These are phyloP conservation scores for Heterotis niloticus DNA, from an alignment of 2,113 vertebrate species.

Conservation along the genomic window DNA sequence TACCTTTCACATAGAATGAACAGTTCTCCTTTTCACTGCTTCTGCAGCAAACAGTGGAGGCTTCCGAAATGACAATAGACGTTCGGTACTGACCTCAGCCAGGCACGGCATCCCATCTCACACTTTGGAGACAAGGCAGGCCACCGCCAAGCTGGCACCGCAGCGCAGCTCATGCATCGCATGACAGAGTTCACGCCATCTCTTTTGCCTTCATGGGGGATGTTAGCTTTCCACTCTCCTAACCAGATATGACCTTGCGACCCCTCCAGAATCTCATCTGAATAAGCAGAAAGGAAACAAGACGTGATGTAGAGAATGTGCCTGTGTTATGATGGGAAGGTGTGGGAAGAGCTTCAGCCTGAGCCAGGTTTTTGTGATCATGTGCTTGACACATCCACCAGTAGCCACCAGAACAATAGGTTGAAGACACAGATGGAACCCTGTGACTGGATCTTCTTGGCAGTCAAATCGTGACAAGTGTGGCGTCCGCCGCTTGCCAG, in stretches of 20 bases:
- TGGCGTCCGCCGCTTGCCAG: conserved; percentile 66
- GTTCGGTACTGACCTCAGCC: conserved; percentile 70
- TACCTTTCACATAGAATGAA: conserved; percentile 31
- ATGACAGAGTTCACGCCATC: conserved; percentile 52
- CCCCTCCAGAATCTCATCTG: conserved; percentile 67
- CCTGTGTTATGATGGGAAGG: conserved; percentile 67
- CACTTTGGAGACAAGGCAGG: conserved; percentile 45
- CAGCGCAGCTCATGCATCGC: conserved; percentile 47
- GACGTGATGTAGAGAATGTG: conserved; percentile 60
- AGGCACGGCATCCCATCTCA: conserved; percentile 41
- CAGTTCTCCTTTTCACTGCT: conserved; percentile 52
- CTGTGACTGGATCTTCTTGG: conserved; percentile 74
- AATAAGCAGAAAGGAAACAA: conserved; percentile 69
- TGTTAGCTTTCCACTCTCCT: conserved; percentile 69
- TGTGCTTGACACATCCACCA: conserved; percentile 79
- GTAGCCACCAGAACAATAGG: conserved; percentile 81
- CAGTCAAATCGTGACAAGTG: conserved; percentile 84
- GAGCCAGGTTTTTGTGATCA: conserved; percentile 49
- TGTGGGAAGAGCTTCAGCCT: background rate
- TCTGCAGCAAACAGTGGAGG: conserved; percentile 66
- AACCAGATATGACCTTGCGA: conserved; percentile 77
- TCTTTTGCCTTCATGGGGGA: conserved; percentile 57
- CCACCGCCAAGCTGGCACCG: conserved; percentile 44
- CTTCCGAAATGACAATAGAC: conserved; percentile 63
- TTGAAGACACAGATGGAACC: conserved; percentile 65